Percentiles rank a stretch among this genome's conserved stretches.
These are phyloP conservation scores for Plutella xylostella DNA, from an alignment of 2,888 invertebrate genomes.

Conservation along the genomic window DNA sequence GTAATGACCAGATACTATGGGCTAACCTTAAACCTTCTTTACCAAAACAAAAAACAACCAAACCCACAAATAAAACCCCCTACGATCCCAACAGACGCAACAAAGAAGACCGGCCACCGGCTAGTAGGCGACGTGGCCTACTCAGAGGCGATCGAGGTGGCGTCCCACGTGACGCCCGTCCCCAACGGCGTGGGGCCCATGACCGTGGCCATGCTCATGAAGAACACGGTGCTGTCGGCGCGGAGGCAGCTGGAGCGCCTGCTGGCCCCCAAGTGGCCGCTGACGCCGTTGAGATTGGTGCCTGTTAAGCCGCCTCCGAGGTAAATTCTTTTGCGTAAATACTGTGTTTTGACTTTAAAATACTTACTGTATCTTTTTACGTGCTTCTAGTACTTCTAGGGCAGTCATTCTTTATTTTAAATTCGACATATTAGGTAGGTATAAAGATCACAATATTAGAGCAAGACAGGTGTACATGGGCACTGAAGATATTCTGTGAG, in stretches of 20 bases:
- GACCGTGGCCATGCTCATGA: constrained; percentile 99
- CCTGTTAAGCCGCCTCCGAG: constrained; percentile 84
- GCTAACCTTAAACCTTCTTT: too few relatives aligned
- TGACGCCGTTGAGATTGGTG: constrained; percentile 75
- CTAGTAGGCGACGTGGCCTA: constrained; percentile 97
- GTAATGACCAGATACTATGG: too few relatives aligned
- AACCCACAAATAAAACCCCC: neutral
- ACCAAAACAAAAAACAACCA: too few relatives aligned
- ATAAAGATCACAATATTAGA: too few relatives aligned
- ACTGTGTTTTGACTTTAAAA: too few relatives aligned
- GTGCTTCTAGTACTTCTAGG: too few relatives aligned
- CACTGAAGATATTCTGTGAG: too few relatives aligned
- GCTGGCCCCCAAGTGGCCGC: constrained; percentile 75
- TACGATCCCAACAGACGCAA: constrained; percentile 70
- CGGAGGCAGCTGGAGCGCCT: constrained; percentile 70
- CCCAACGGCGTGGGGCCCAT: constrained; percentile 99
- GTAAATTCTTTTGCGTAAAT: too few relatives aligned
- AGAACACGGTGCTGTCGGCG: constrained; percentile 92
- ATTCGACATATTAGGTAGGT: too few relatives aligned
- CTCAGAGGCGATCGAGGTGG: constrained; percentile 81
- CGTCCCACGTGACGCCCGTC: constrained; percentile 93
- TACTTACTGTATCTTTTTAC: too few relatives aligned
- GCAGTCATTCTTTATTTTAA: too few relatives aligned
- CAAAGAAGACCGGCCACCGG: constrained; percentile 82
- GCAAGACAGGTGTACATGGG: too few relatives aligned